These are phyloP conservation scores for Caenorhabditis japonica DNA, from an alignment of 2,888 invertebrate genomes.

Conservation along the genomic window DNA sequence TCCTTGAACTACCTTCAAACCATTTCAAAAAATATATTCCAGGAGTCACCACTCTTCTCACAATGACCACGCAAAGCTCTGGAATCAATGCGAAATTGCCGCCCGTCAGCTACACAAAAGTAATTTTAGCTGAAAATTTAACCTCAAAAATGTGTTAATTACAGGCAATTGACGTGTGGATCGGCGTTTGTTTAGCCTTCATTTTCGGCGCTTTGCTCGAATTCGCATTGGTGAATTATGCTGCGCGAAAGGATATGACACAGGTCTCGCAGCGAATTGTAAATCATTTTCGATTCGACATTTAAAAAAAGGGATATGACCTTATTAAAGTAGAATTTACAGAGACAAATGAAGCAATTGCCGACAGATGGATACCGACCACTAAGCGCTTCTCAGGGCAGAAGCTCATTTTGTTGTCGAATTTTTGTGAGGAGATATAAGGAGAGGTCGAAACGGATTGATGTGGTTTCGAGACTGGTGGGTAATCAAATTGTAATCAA, in stretches of 20 bases:
- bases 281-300: background rate
- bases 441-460: slow-evolving; percentile 76
- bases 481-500: slow-evolving; percentile 1
- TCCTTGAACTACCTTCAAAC: too few species aligned
- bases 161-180: slow-evolving; percentile 76
- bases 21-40: slow-evolving; percentile 11
- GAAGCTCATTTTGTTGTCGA: slow-evolving; percentile 71
- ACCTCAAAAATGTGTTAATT: slow-evolving; percentile 5
- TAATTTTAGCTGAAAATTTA: background rate
- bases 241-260: slow-evolving; percentile 72
- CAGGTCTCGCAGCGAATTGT: slow-evolving; percentile 57
- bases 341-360: slow-evolving; percentile 62
- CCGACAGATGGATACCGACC: slow-evolving; percentile 61
- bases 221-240: slow-evolving; percentile 76
- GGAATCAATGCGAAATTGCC: slow-evolving; percentile 76
- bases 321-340: slow-evolving; percentile 6
- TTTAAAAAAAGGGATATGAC: background rate
- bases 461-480: slow-evolving; percentile 75
- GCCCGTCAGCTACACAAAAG: slow-evolving; percentile 71
- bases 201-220: slow-evolving; percentile 75
- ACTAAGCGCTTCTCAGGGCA: slow-evolving; percentile 55
- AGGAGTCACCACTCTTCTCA: slow-evolving; percentile 94
- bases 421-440: slow-evolving; percentile 75
- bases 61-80: slow-evolving; percentile 87
- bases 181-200: slow-evolving; percentile 75